Conservation (phyloP, 1,140 invertebrate species). For the Battus philenor region DNA sequence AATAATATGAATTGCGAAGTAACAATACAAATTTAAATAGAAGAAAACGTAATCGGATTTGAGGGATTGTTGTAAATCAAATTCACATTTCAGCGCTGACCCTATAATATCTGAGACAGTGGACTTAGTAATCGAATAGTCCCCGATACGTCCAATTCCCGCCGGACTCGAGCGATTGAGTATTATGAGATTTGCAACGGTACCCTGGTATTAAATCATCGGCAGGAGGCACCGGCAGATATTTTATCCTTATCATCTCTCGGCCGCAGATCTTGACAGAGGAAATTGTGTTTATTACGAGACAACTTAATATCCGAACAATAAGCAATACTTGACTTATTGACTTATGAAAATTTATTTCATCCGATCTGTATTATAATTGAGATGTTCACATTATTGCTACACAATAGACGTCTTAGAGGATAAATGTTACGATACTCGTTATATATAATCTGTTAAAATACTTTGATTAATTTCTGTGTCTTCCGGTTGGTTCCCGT, state of each 20-base stretch:
- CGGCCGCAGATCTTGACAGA: slow-evolving; percentile 5
- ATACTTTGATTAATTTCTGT: too few species aligned
- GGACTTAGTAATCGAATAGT: slow-evolving; percentile 44
- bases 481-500: too few species aligned
- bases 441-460: too few species aligned
- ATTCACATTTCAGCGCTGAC: slow-evolving; percentile 26
- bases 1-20: too few species aligned
- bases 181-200: slow-evolving; percentile 58
- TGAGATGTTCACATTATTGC: too few species aligned
- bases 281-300: slow-evolving; percentile 39
- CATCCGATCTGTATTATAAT: too few species aligned
- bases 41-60: slow-evolving; percentile 23
- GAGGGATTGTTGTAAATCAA: slow-evolving; percentile 24
- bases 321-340: slow-evolving; percentile 14
- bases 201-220: slow-evolving; percentile 57
- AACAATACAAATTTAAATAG: neutral
- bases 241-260: slow-evolving; percentile 36
- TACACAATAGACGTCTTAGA: too few species aligned
- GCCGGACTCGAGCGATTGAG: slow-evolving; percentile 52
- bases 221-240: slow-evolving; percentile 19
- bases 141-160: slow-evolving; percentile 28
- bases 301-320: slow-evolving; percentile 18
- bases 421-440: too few species aligned
- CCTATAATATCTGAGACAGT: slow-evolving; percentile 19
- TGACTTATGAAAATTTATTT: neutral